Conservation (phyloP, 64 coral and sea anemone genomes). For the Montipora sp. region DNA sequence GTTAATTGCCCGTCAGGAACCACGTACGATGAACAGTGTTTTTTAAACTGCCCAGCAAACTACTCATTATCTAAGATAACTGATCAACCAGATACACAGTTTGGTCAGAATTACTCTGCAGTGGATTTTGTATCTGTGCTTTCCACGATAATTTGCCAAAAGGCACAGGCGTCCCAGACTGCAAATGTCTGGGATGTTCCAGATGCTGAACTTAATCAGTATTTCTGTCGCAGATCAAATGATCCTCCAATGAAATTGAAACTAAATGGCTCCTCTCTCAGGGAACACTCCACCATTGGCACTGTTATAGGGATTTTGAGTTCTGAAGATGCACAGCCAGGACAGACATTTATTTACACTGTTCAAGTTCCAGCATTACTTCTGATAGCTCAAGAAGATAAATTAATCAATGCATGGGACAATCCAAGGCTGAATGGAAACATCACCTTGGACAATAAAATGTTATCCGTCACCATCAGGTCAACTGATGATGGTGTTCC, state of each 20-base stretch:
- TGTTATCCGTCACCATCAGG: slow-evolving; percentile 62
- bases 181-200: slow-evolving; percentile 10
- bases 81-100: slow-evolving; percentile 49
- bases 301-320: slow-evolving; percentile 71
- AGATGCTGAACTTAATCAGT: background rate
- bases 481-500: slow-evolving; percentile 70
- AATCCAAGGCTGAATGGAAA: slow-evolving; percentile 83
- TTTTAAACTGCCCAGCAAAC: slow-evolving; percentile 51
- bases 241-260: slow-evolving; percentile 66
- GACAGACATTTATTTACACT: slow-evolving; percentile 81
- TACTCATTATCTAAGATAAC: slow-evolving; percentile 78
- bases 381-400: slow-evolving; percentile 52
- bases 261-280: slow-evolving; percentile 44
- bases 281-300: slow-evolving; percentile 69
- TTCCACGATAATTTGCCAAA: slow-evolving; percentile 46
- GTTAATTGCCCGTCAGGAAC: slow-evolving; percentile 69
- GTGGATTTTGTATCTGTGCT: slow-evolving; percentile 73
- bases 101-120: slow-evolving; percentile 67
- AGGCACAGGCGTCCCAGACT: background rate
- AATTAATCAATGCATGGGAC: slow-evolving; percentile 70
- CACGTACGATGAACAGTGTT: slow-evolving; percentile 55
- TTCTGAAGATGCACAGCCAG: slow-evolving; percentile 58
- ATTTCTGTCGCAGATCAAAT: slow-evolving; percentile 82
- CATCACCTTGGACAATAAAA: slow-evolving; percentile 54
- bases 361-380: slow-evolving; percentile 48